A percentile compares a stretch with the other conserved stretches of the same genome.
Evolutionary conservation across 1,140 invertebrate species (phyloP).

Genomic region (Marisa cornuarietis): DNA sequence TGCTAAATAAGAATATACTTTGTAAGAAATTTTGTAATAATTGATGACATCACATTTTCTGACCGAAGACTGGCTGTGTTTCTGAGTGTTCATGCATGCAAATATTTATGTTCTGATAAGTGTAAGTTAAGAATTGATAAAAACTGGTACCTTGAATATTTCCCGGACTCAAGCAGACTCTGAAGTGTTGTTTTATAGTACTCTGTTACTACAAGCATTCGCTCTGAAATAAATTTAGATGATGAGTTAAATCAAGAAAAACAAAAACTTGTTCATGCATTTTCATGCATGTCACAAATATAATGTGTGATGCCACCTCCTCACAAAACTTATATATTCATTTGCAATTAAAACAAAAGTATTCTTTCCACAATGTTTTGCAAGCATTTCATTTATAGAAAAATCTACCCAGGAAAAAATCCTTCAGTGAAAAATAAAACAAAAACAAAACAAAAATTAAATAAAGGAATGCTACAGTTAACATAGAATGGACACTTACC

Average conservation of each 20-base stretch:
- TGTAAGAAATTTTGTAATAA: neutral
- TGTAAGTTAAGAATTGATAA: neutral
- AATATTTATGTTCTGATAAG: neutral
- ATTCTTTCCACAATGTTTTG: too few relatives aligned
- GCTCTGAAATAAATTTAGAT: conserved; percentile 73
- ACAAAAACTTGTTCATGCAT: neutral
- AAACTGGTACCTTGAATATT: conserved; percentile 13
- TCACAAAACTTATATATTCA: neutral
- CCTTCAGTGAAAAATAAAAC: too few relatives aligned
- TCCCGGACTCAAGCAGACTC: neutral
- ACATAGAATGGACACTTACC: conserved; percentile 70
- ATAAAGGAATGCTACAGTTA: too few relatives aligned
- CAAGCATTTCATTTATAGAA: too few relatives aligned
- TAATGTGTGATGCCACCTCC: neutral
- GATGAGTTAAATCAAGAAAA: neutral
- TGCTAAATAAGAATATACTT: too few relatives aligned
- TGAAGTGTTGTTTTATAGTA: conserved; percentile 76
- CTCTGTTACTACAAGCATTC: conserved; percentile 89
- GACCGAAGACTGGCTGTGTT: too few relatives aligned
- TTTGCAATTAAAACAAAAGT: too few relatives aligned
- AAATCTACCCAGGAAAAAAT: too few relatives aligned
- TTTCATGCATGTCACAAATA: conserved; percentile 25
- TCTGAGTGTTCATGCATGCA: neutral
- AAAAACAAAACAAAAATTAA: too few relatives aligned
- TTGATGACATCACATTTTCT: neutral